Conservation (phyloP, 1,140 invertebrate genomes). For the Vollenhovia emeryi region DNA sequence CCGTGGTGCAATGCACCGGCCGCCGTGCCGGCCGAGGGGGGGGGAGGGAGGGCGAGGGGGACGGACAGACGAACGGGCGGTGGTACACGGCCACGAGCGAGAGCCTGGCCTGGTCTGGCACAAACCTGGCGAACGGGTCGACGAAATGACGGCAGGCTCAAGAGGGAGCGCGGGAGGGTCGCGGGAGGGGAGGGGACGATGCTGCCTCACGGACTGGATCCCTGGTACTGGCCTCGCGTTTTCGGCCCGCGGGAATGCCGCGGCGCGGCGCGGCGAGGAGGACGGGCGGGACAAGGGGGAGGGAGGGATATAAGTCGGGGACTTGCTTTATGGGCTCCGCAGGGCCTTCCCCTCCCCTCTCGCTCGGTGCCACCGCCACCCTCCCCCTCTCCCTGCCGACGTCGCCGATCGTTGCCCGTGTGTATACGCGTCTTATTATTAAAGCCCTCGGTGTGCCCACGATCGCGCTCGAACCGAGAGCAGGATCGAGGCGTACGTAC, state of each 20-base stretch:
- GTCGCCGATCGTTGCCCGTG: conserved; percentile 62
- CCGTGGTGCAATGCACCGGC: conserved; percentile 67
- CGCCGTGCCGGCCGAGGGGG: conserved; percentile 56
- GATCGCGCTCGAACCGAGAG: conserved; percentile 48
- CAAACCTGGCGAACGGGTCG: conserved; percentile 61
- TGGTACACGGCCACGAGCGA: conserved; percentile 63
- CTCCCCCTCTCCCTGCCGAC: not conserved
- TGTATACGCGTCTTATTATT: conserved; percentile 68
- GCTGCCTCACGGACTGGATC: conserved; percentile 61
- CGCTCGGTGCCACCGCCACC: too few species aligned
- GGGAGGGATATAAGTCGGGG: conserved; percentile 65
- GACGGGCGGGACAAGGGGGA: not conserved
- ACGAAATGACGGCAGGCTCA: conserved; percentile 60
- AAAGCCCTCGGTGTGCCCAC: conserved; percentile 62
- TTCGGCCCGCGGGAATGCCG: conserved; percentile 73
- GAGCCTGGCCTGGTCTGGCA: conserved; percentile 42
- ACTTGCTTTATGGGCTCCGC: conserved; percentile 70
- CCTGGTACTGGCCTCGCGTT: conserved; percentile 59
- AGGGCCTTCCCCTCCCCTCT: conserved; percentile 43
- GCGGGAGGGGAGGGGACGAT: not conserved
- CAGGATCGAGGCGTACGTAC: conserved; percentile 21
- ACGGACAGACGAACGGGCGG: conserved; percentile 65
- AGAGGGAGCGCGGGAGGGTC: conserved; percentile 33
- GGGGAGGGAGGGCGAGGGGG: conserved; percentile 67
- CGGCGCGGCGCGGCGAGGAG: not conserved